phyloP scores from a whole-genome alignment of 2,888 invertebrate species.

The Smittia aterrima region DNA sequence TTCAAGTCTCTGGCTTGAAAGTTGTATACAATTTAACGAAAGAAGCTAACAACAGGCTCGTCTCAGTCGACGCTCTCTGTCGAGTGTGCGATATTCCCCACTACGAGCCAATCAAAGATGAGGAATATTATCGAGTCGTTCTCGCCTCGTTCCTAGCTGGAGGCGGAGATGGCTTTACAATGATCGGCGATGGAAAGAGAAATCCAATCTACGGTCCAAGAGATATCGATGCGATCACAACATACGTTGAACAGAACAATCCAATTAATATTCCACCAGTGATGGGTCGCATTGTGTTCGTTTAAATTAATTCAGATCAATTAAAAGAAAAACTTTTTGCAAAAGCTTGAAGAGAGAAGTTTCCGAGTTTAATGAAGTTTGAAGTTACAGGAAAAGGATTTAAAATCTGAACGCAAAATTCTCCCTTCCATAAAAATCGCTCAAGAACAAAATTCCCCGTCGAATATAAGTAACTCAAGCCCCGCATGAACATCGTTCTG shows the following conservation, averaged over 20 bases:
- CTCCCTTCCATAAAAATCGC: too few species aligned
- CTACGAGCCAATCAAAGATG: slow-evolving; percentile 60
- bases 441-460: too few species aligned
- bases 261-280: slow-evolving; percentile 12
- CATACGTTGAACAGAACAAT: slow-evolving; percentile 45
- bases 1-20: slow-evolving; percentile 61
- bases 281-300: background rate
- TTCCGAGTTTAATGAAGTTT: too few species aligned
- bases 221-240: slow-evolving; percentile 48
- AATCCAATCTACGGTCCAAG: slow-evolving; percentile 48
- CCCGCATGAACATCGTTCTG: too few species aligned
- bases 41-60: slow-evolving; percentile 61
- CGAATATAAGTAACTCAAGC: too few species aligned
- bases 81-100: slow-evolving; percentile 63
- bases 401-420: too few species aligned
- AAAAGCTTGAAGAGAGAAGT: too few species aligned
- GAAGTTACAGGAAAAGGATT: too few species aligned
- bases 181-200: slow-evolving; percentile 51
- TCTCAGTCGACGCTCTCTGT: slow-evolving; percentile 60
- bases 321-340: too few species aligned
- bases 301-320: too few species aligned
- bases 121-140: slow-evolving; percentile 62
- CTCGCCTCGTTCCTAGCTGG: slow-evolving; percentile 61
- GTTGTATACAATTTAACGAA: slow-evolving; percentile 61
- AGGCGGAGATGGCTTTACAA: slow-evolving; percentile 71